Conservation (phyloP, 2,113 vertebrate genomes). For the Dromas ardeola region DNA sequence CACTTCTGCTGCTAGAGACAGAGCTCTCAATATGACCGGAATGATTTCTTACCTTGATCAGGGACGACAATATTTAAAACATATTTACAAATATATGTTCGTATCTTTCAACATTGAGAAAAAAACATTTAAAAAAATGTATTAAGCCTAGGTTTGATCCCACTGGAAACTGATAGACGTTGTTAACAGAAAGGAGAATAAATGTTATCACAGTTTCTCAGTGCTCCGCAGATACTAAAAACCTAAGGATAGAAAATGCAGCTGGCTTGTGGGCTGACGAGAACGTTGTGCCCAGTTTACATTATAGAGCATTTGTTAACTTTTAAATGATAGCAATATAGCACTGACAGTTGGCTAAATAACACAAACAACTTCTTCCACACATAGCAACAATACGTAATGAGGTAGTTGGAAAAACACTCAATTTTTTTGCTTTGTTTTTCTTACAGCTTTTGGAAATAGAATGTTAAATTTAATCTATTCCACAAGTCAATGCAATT, state of each 20-base stretch:
- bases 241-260: not conserved
- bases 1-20: not conserved
- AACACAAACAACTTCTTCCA: slow-evolving; percentile 2
- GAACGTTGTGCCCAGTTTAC: not conserved
- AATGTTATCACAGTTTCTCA: not conserved
- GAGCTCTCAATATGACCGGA: not conserved
- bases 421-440: not conserved
- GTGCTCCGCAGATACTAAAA: not conserved
- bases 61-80: not conserved
- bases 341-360: slow-evolving; percentile 9
- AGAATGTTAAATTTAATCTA: not conserved
- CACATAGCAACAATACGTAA: not conserved
- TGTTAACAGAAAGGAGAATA: not conserved
- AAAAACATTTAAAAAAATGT: not conserved
- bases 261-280: not conserved
- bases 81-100: not conserved
- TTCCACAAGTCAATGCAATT: not conserved
- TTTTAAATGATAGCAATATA: slow-evolving; percentile 14
- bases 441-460: not conserved
- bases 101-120: not conserved
- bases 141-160: not conserved
- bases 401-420: not conserved
- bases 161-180: not conserved
- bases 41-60: not conserved
- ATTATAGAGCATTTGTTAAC: not conserved